Evolutionary conservation across 2,113 vertebrate genomes (phyloP).

Genomic region (Rhinoptilus africanus): DNA sequence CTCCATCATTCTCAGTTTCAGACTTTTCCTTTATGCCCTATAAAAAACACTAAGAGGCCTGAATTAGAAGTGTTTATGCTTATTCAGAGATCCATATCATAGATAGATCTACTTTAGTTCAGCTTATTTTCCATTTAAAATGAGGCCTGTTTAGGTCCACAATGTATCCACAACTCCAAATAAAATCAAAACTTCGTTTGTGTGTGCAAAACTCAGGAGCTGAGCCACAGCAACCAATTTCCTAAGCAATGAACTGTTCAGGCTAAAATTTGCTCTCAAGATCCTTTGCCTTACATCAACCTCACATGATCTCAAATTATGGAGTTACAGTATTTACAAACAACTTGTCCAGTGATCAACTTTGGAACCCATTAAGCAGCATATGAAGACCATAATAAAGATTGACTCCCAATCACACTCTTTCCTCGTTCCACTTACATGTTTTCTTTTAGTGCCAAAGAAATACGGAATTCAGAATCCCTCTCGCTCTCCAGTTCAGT

Average conservation of each 20-base stretch:
- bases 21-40: neutral
- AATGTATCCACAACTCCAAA: neutral
- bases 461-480: slow-evolving; percentile 67
- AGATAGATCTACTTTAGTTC: neutral
- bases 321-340: neutral
- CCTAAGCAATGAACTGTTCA: neutral
- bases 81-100: neutral
- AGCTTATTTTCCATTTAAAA: neutral
- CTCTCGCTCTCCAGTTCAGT: slow-evolving; percentile 74
- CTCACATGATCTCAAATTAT: neutral
- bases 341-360: neutral
- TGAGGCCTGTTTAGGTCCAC: neutral
- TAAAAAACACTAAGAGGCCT: neutral
- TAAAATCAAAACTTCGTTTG: neutral
- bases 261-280: neutral
- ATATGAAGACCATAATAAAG: neutral
- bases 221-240: neutral
- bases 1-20: neutral
- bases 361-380: neutral
- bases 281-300: neutral
- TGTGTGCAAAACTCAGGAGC: neutral
- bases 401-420: neutral
- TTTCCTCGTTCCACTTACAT: slow-evolving; percentile 74
- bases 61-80: neutral
- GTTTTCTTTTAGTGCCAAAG: slow-evolving; percentile 63